phyloP scores from a whole-genome alignment of 2,888 invertebrate species.

The Dasypogon diadema region DNA sequence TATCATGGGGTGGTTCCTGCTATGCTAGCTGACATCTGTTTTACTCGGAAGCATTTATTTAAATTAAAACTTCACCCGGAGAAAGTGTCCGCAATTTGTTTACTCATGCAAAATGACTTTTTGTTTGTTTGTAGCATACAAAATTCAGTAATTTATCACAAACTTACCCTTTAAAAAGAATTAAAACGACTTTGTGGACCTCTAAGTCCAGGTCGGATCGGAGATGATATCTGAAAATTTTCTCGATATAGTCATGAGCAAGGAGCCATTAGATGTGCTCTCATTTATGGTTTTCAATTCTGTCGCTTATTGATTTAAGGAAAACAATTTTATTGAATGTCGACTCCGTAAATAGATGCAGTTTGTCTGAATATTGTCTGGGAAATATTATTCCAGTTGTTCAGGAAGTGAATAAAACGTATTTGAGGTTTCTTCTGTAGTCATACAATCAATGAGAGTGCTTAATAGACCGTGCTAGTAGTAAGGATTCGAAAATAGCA shows the following conservation, averaged over 20 bases:
- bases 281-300: background rate
- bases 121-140: background rate
- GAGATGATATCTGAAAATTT: background rate
- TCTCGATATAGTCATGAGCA: background rate
- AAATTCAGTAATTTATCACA: slow-evolving; percentile 14
- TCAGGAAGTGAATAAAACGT: no score
- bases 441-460: background rate
- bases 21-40: background rate
- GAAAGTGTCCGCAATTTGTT: background rate
- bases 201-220: background rate
- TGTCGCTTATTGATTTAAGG: background rate
- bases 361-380: background rate
- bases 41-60: background rate
- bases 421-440: no score
- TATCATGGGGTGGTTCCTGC: background rate
- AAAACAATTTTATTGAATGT: background rate
- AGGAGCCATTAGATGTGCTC: background rate
- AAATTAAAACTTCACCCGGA: background rate
- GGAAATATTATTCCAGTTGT: background rate
- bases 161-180: background rate
- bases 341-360: background rate
- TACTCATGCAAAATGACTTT: slow-evolving; percentile 13
- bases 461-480: background rate
- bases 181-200: background rate
- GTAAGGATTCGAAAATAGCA: background rate